A percentile compares a stretch with the other conserved stretches of the same genome.
These are phyloP conservation scores for Myoxocephalus aenaeus DNA, from an alignment of 2,797 vertebrate genomes.

Conservation along the genomic window DNA sequence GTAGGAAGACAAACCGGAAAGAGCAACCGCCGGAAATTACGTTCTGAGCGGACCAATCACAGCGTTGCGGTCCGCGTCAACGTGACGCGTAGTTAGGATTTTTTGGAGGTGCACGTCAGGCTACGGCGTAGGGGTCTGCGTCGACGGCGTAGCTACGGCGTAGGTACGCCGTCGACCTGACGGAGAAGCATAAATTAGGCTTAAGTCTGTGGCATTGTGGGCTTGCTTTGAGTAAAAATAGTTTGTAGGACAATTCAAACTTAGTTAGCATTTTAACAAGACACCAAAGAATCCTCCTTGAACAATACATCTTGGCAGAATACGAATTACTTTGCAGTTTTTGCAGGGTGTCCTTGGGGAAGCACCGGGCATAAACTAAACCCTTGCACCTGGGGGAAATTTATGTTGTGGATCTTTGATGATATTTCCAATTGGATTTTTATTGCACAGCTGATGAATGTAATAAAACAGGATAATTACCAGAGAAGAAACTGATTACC, in stretches of 20 bases:
- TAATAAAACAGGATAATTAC: conserved; percentile 72
- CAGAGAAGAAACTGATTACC: conserved; percentile 62
- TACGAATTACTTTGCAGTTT: conserved; percentile 54
- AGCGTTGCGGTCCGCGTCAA: too few relatives aligned
- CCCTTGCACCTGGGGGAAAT: conserved; percentile 60
- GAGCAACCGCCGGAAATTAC: too few relatives aligned
- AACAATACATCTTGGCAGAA: conserved; percentile 40
- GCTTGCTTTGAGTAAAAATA: conserved; percentile 6
- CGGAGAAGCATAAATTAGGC: too few relatives aligned
- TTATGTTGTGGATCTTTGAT: conserved; percentile 73
- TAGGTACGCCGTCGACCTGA: too few relatives aligned
- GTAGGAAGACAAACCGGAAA: too few relatives aligned
- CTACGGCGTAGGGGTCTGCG: too few relatives aligned
- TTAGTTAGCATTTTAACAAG: conserved; percentile 53
- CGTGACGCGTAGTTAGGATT: too few relatives aligned
- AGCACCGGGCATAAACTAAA: conserved; percentile 60
- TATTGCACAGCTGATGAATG: conserved; percentile 68
- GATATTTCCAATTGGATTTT: conserved; percentile 72
- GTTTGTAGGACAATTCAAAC: conserved; percentile 18
- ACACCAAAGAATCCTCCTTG: conserved; percentile 33
- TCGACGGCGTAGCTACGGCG: too few relatives aligned
- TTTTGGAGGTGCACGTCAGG: too few relatives aligned
- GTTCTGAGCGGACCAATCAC: too few relatives aligned
- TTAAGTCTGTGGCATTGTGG: not conserved
- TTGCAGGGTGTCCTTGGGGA: conserved; percentile 57